Conservation (phyloP, 2,797 vertebrate genomes). For the Epinephelus malabaricus region DNA sequence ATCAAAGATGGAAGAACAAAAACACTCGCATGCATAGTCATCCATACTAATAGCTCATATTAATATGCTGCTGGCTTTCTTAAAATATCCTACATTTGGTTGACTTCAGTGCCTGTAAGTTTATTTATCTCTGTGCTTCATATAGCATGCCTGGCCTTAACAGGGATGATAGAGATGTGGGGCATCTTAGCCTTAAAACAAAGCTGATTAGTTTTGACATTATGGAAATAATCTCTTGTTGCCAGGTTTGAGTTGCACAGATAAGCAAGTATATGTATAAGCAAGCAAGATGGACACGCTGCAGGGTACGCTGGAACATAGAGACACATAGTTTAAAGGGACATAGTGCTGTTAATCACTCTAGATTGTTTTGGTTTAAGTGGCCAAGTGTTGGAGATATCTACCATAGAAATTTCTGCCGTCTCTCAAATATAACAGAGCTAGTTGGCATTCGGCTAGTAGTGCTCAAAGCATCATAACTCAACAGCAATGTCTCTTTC, state of each 20-base stretch:
- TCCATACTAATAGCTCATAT: slow-evolving; percentile 66
- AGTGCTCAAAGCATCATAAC: too few relatives aligned
- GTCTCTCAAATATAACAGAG: too few relatives aligned
- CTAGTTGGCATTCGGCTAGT: too few relatives aligned
- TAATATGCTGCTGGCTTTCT: slow-evolving; percentile 47
- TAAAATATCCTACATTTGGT: slow-evolving; percentile 36
- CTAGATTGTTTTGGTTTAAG: too few relatives aligned
- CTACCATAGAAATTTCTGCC: too few relatives aligned
- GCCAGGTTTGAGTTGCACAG: neutral
- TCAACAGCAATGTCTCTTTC: too few relatives aligned
- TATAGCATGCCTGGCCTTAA: slow-evolving; percentile 15
- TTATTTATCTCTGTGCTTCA: slow-evolving; percentile 36
- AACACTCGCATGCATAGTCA: slow-evolving; percentile 46
- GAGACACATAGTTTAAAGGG: neutral
- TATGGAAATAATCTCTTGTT: neutral
- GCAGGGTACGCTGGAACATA: neutral
- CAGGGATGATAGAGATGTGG: neutral
- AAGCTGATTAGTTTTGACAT: slow-evolving; percentile 25
- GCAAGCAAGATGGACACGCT: neutral
- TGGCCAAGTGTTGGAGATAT: too few relatives aligned
- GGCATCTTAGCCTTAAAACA: slow-evolving; percentile 22
- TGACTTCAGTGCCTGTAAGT: slow-evolving; percentile 22
- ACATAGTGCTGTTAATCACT: too few relatives aligned
- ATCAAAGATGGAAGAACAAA: slow-evolving; percentile 69
- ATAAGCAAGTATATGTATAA: neutral